A percentile compares a stretch with the other conserved stretches of the same genome.
Conservation (phyloP, 2,797 vertebrate species). For the Leuciscus waleckii region DNA sequence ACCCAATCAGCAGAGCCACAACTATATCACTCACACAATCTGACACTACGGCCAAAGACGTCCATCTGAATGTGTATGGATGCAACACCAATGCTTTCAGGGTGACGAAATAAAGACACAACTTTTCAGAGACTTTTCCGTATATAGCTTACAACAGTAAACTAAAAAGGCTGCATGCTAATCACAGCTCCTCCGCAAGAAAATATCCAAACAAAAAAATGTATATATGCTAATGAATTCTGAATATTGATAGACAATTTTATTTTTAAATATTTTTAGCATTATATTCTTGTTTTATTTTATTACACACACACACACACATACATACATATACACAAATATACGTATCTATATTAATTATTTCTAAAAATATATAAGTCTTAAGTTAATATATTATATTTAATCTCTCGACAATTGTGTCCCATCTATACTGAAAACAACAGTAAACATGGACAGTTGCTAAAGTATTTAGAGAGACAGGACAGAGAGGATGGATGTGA, state of each 20-base stretch:
- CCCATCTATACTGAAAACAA: background rate
- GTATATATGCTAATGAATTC: too few relatives aligned
- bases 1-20: conserved; percentile 31
- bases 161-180: background rate
- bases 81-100: background rate
- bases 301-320: too few relatives aligned
- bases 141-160: background rate
- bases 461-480: background rate
- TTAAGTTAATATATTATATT: background rate
- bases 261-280: too few relatives aligned
- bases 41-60: conserved; percentile 32
- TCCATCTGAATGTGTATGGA: background rate
- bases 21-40: conserved; percentile 26
- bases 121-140: background rate
- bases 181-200: background rate
- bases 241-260: too few relatives aligned
- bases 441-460: background rate
- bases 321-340: background rate
- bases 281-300: background rate
- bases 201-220: background rate
- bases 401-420: background rate
- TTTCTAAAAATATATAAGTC: too few relatives aligned
- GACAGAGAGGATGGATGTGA: background rate
- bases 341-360: too few relatives aligned
- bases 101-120: background rate